Evolutionary conservation across 92 coral and sea anemone species (phyloP).

Genomic region (Parazoanthus darwini): DNA sequence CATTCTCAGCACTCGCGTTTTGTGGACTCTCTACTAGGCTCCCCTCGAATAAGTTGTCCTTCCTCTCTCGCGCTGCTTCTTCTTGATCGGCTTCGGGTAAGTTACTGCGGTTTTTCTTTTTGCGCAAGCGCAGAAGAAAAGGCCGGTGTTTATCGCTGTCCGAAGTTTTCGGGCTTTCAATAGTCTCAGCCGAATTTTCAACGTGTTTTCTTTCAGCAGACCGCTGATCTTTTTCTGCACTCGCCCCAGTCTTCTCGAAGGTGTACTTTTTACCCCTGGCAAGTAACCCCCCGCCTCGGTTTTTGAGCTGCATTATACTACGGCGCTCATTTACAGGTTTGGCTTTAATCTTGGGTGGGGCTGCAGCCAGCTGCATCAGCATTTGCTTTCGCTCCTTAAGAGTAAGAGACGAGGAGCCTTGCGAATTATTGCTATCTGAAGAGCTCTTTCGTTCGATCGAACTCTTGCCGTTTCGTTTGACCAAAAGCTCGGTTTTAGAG

Average conservation of each 20-base stretch:
- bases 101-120: conserved; percentile 35
- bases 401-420: conserved; percentile 24
- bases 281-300: conserved; percentile 36
- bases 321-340: conserved; percentile 42
- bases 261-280: conserved; percentile 11
- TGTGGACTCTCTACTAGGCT: conserved; percentile 26
- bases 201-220: not conserved
- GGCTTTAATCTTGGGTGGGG: conserved; percentile 22
- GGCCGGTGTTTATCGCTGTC: conserved; percentile 30
- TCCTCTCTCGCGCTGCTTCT: conserved; percentile 15
- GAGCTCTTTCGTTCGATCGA: conserved; percentile 23
- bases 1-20: conserved; percentile 40
- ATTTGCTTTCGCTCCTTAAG: conserved; percentile 38
- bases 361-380: conserved; percentile 40
- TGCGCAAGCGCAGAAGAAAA: conserved; percentile 29
- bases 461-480: not conserved
- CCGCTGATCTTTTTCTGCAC: not conserved
- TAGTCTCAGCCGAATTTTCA: not conserved
- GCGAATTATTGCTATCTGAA: conserved; percentile 23
- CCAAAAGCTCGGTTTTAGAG: not conserved
- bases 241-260: conserved; percentile 17
- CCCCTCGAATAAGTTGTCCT: conserved; percentile 21
- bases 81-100: conserved; percentile 12
- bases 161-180: conserved; percentile 9
- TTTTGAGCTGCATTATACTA: conserved; percentile 39